Evolutionary conservation across 2,888 invertebrate species (phyloP).

Genomic region (Diachrysia chrysitis): DNA sequence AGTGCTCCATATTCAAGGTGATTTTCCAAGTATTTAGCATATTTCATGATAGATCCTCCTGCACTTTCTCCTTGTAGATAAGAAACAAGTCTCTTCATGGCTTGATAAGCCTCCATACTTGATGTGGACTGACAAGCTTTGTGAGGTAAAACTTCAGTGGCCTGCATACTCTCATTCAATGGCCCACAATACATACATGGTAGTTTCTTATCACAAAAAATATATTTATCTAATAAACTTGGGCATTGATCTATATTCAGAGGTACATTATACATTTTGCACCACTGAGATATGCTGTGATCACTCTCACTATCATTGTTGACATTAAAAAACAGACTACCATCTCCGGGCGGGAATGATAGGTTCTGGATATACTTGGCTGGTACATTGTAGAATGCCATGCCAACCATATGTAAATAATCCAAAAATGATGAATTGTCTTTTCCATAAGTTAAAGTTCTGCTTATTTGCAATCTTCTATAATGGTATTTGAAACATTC

Average conservation of each 20-base stretch:
- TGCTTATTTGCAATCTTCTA: constrained; percentile 66
- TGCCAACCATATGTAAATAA: constrained; percentile 63
- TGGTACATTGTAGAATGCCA: constrained; percentile 67
- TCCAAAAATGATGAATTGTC: constrained; percentile 56
- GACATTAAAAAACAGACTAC: constrained; percentile 56
- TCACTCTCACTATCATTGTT: constrained; percentile 59
- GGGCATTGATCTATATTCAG: constrained; percentile 52
- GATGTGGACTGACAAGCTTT: constrained; percentile 52
- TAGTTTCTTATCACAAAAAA: constrained; percentile 63
- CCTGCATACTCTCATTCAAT: constrained; percentile 45
- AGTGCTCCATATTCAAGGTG: constrained; percentile 65
- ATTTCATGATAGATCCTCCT: constrained; percentile 54
- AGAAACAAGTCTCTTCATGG: constrained; percentile 66
- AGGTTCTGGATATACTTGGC: constrained; percentile 58
- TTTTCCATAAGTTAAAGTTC: constrained; percentile 56
- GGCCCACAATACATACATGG: constrained; percentile 50
- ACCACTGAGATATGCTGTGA: constrained; percentile 65
- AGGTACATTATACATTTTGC: constrained; percentile 58
- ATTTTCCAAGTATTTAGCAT: constrained; percentile 67
- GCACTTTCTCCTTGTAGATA: constrained; percentile 66
- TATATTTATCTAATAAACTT: constrained; percentile 60
- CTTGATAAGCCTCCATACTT: constrained; percentile 67
- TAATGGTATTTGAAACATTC: constrained; percentile 69
- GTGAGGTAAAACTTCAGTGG: constrained; percentile 48
- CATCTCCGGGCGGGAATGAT: constrained; percentile 59